These are phyloP conservation scores for Anthrax anthrax DNA, from an alignment of 2,888 invertebrate genomes.

Conservation along the genomic window DNA sequence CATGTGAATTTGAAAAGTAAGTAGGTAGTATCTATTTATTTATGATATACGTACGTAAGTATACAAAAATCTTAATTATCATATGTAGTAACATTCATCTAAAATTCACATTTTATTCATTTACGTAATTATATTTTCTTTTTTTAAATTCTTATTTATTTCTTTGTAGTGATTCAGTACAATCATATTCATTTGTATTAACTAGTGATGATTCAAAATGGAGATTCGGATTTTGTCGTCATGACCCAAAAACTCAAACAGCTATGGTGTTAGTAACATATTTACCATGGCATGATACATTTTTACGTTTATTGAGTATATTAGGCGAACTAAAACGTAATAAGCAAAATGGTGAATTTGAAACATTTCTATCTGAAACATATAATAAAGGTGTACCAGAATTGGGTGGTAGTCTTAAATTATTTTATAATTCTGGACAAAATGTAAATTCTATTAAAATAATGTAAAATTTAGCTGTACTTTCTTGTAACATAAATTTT, in stretches of 20 bases:
- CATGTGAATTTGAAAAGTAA: conserved; percentile 65
- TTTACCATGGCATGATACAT: conserved; percentile 93
- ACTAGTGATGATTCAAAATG: conserved; percentile 91
- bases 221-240: conserved; percentile 95
- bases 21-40: conserved; percentile 20
- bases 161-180: conserved; percentile 61
- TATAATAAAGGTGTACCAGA: conserved; percentile 54
- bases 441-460: too few species aligned
- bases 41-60: too few species aligned
- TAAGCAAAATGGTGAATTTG: conserved; percentile 24
- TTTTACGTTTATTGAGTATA: conserved; percentile 40
- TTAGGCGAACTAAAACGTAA: conserved; percentile 27
- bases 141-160: conserved; percentile 12
- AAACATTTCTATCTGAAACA: conserved; percentile 46
- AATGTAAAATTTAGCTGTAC: too few species aligned
- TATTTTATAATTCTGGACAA: conserved; percentile 44
- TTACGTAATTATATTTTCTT: not conserved
- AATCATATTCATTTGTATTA: conserved; percentile 92
- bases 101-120: not conserved
- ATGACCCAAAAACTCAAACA: conserved; percentile 77
- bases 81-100: too few species aligned
- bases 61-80: too few species aligned
- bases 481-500: conserved; percentile 18
- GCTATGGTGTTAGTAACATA: conserved; percentile 75
- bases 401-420: conserved; percentile 47